Conservation (phyloP, 2,797 vertebrate genomes). For the Onychomys torridus region DNA sequence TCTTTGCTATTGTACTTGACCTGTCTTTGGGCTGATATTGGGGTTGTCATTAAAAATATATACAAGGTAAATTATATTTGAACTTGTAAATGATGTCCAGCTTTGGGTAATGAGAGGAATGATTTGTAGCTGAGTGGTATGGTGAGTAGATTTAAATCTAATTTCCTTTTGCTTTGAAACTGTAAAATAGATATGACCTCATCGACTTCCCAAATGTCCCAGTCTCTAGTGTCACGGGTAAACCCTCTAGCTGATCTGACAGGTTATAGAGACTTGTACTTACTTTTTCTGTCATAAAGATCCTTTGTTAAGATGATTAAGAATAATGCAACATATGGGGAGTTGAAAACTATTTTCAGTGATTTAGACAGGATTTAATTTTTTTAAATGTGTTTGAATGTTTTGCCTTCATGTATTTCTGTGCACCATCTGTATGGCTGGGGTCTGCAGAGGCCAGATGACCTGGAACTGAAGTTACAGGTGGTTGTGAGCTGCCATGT, state of each 20-base stretch:
- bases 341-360: slow-evolving; percentile 20
- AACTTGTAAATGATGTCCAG: neutral
- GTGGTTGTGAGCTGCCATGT: neutral
- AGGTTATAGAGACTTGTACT: neutral
- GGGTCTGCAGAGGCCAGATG: too few species aligned
- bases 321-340: neutral
- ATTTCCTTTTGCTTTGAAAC: slow-evolving; percentile 24
- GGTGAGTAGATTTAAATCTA: neutral
- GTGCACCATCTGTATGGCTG: neutral
- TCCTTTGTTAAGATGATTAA: neutral
- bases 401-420: neutral
- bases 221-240: neutral
- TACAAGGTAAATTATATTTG: slow-evolving; percentile 18
- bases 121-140: neutral
- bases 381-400: too few species aligned
- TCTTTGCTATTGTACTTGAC: neutral
- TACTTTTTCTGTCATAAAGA: neutral
- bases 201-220: neutral
- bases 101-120: neutral
- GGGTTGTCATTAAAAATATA: slow-evolving; percentile 28
- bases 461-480: neutral
- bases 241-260: neutral
- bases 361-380: neutral
- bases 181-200: neutral
- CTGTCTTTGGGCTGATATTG: slow-evolving; percentile 12